Percentiles rank a stretch among this genome's conserved stretches.
Evolutionary conservation across 2,888 invertebrate genomes (phyloP).

Genomic region (Acanthosepion esculentum): DNA sequence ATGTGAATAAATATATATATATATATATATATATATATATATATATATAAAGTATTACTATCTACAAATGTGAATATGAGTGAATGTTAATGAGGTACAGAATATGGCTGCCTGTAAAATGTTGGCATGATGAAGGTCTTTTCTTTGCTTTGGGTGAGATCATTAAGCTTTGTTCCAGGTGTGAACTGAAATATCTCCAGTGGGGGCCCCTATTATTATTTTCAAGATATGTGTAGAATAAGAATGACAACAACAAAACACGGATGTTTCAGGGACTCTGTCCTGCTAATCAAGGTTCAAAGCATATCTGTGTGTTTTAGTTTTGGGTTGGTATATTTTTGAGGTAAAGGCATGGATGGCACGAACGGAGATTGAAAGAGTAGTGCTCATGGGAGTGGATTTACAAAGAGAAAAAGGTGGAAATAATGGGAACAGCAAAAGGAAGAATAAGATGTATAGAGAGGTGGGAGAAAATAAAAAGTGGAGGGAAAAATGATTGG

Average conservation of each 20-base stretch:
- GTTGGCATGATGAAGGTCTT: background rate
- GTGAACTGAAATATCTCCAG: background rate
- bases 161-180: constrained; percentile 22
- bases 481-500: too few species aligned
- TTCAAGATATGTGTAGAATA: background rate
- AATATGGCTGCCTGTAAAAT: background rate
- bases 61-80: background rate
- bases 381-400: background rate
- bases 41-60: background rate
- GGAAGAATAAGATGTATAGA: too few species aligned
- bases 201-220: constrained; percentile 9
- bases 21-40: background rate
- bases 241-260: constrained; percentile 11
- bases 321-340: background rate
- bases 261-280: background rate
- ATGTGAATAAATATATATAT: background rate
- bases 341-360: background rate
- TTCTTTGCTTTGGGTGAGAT: constrained; percentile 21
- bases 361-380: background rate
- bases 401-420: background rate
- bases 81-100: background rate
- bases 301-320: background rate
- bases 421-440: too few species aligned
- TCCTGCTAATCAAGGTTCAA: background rate
- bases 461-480: too few species aligned